Conservation (phyloP, 2,797 vertebrate species). For the Melanotaenia boesemani region DNA sequence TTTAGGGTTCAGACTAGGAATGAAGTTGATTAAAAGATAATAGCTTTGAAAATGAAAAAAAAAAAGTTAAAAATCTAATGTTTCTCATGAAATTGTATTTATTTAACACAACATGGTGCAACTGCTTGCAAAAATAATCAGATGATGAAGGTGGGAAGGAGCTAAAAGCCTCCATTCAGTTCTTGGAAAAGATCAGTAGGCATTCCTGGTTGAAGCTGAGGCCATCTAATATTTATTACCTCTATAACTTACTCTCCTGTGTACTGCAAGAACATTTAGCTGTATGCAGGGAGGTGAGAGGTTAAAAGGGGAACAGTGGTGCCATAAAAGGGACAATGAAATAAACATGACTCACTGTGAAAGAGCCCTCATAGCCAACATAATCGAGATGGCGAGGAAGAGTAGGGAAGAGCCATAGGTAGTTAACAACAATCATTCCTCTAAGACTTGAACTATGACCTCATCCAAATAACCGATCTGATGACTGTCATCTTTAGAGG, state of each 20-base stretch:
- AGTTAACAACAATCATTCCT: constrained; percentile 48
- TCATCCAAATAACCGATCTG: constrained; percentile 33
- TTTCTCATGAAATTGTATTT: constrained; percentile 1
- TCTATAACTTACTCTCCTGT: constrained; percentile 74
- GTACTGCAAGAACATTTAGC: constrained; percentile 70
- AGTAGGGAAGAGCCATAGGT: constrained; percentile 37
- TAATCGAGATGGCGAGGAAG: constrained; percentile 48
- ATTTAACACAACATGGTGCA: constrained; percentile 2
- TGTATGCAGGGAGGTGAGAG: constrained; percentile 66
- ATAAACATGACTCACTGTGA: constrained; percentile 79
- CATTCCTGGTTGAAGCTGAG: constrained; percentile 57
- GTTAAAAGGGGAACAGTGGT: constrained; percentile 75
- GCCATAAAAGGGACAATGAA: constrained; percentile 80
- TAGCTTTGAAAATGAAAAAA: no score
- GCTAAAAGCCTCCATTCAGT: constrained; percentile 41
- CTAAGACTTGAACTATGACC: constrained; percentile 48
- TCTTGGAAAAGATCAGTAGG: constrained; percentile 74
- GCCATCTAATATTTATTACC: constrained; percentile 79
- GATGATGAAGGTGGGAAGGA: constrained; percentile 29
- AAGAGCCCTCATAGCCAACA: constrained; percentile 72
- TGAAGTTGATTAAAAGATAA: no score
- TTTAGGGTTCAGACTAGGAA: no score
- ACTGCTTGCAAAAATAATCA: constrained; percentile 25
- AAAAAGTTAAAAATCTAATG: no score
- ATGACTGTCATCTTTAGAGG: constrained; percentile 23